phyloP scores from a whole-genome alignment of 1,140 invertebrate genomes.

The Rhyacophila brunnea region DNA sequence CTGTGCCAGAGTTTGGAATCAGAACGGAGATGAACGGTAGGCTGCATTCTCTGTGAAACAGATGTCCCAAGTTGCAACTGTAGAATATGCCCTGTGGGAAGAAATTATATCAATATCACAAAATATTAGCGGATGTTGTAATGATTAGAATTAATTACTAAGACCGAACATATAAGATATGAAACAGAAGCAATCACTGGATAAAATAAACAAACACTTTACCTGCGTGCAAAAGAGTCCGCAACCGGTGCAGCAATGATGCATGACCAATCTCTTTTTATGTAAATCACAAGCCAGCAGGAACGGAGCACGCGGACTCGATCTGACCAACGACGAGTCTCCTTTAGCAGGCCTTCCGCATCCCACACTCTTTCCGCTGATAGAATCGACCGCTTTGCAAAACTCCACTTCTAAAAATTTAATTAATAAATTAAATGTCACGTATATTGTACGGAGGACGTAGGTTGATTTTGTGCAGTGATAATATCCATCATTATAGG shows the following conservation, averaged over 20 bases:
- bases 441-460: neutral
- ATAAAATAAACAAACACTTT: constrained; percentile 15
- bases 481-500: too few species aligned
- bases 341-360: constrained; percentile 67
- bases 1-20: neutral
- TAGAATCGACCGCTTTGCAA: constrained; percentile 72
- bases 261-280: constrained; percentile 69
- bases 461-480: too few species aligned
- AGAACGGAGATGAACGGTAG: constrained; percentile 39
- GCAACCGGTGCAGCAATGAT: constrained; percentile 89
- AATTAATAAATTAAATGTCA: neutral
- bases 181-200: too few species aligned
- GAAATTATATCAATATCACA: too few species aligned
- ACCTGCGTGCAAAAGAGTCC: constrained; percentile 91
- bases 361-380: constrained; percentile 75
- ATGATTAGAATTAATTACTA: too few species aligned
- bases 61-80: constrained; percentile 67
- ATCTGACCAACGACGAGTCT: constrained; percentile 64
- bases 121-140: too few species aligned
- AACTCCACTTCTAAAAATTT: constrained; percentile 46
- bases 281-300: constrained; percentile 83
- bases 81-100: constrained; percentile 68
- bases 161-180: too few species aligned
- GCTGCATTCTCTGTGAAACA: constrained; percentile 75
- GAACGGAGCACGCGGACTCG: constrained; percentile 79